A percentile compares a stretch with the other conserved stretches of the same genome.
phyloP scores from a whole-genome alignment of 2,797 vertebrate species.

The Eulemur coronatus region DNA sequence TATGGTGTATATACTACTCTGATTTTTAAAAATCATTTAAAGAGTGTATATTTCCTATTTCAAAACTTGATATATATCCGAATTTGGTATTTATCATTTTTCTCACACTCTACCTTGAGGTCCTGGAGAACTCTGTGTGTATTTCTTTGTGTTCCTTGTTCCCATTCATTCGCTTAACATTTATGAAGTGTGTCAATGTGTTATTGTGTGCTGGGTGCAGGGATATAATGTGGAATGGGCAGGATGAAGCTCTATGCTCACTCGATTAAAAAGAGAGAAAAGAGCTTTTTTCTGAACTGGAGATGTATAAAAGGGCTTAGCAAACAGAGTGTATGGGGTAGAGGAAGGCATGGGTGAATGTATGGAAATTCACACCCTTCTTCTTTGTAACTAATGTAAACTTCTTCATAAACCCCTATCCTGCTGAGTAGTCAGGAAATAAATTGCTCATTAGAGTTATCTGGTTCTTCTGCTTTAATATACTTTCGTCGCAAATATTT shows the following conservation, averaged over 20 bases:
- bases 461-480: not conserved
- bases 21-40: not conserved
- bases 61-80: not conserved
- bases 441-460: not conserved
- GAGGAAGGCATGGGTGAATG: not conserved
- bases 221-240: not conserved
- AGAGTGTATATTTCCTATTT: not conserved
- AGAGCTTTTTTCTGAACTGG: not conserved
- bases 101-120: not conserved
- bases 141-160: not conserved
- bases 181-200: not conserved
- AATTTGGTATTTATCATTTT: not conserved
- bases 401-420: not conserved
- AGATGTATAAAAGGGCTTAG: not conserved
- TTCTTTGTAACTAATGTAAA: not conserved
- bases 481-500: constrained; percentile 19
- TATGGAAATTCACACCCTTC: not conserved
- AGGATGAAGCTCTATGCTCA: not conserved
- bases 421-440: not conserved
- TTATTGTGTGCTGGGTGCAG: not conserved
- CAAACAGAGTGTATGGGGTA: not conserved
- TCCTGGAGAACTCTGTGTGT: not conserved
- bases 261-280: not conserved
- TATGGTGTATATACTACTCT: not conserved
- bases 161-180: not conserved